A percentile compares a stretch with the other conserved stretches of the same genome.
Evolutionary conservation across 2,888 invertebrate genomes (phyloP).

Genomic region (Drosophila dives): DNA sequence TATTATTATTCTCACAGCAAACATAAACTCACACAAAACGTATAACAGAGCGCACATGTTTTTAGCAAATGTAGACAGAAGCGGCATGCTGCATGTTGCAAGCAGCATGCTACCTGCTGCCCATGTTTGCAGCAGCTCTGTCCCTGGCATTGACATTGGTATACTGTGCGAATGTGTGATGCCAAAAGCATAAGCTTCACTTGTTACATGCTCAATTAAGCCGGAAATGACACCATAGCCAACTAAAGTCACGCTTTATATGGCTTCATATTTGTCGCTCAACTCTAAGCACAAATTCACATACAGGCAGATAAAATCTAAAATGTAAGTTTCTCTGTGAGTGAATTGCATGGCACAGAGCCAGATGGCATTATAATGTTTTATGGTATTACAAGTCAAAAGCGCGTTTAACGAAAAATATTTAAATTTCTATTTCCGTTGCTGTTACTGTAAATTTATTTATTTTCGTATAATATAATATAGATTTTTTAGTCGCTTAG

Average conservation of each 20-base stretch:
- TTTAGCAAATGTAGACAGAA: slow-evolving; percentile 45
- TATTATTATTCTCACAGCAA: slow-evolving; percentile 44
- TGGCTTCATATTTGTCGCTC: slow-evolving; percentile 54
- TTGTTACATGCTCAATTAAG: slow-evolving; percentile 80
- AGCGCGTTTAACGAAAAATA: slow-evolving; percentile 31
- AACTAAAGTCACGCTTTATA: slow-evolving; percentile 76
- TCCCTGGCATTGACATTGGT: slow-evolving; percentile 29
- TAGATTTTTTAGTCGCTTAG: slow-evolving; percentile 12
- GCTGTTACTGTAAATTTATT: slow-evolving; percentile 22
- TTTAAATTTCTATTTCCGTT: slow-evolving; percentile 40
- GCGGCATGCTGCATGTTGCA: not conserved
- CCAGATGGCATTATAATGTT: slow-evolving; percentile 31
- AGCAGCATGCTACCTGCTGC: slow-evolving; percentile 11
- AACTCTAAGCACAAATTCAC: slow-evolving; percentile 17
- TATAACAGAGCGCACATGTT: slow-evolving; percentile 50
- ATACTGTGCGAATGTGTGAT: slow-evolving; percentile 26
- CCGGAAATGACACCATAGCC: slow-evolving; percentile 75
- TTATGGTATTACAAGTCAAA: slow-evolving; percentile 15
- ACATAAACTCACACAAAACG: slow-evolving; percentile 66
- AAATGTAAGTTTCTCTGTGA: not conserved
- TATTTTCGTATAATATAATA: slow-evolving; percentile 6
- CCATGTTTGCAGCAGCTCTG: slow-evolving; percentile 59
- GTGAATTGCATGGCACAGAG: slow-evolving; percentile 35
- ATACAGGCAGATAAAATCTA: slow-evolving; percentile 4
- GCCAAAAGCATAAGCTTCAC: slow-evolving; percentile 67